phyloP scores from a whole-genome alignment of 2,113 vertebrate species.

The Acrocephalus kingi region DNA sequence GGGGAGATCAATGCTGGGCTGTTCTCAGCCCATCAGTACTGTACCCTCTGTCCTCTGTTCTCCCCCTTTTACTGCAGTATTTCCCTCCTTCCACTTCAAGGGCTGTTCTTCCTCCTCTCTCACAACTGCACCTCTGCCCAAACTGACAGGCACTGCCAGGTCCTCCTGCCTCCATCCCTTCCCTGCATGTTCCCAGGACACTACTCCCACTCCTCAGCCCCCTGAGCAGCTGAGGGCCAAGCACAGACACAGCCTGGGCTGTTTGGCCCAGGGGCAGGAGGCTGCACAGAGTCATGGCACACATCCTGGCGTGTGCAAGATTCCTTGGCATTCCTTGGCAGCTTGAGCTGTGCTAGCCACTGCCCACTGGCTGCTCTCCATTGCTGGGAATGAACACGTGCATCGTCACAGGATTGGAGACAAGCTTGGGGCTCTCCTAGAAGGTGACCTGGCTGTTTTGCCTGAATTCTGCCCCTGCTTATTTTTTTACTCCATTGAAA shows the following conservation, averaged over 20 bases:
- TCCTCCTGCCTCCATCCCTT: not conserved
- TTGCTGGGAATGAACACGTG: accelerated
- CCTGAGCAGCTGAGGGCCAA: not conserved
- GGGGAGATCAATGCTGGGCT: not conserved
- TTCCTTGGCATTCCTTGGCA: not conserved
- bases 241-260: not conserved
- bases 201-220: not conserved
- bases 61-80: not conserved
- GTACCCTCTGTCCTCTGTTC: not conserved
- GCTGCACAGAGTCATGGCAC: not conserved
- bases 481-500: not conserved
- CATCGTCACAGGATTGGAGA: not conserved
- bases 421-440: not conserved
- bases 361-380: not conserved
- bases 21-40: not conserved
- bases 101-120: not conserved
- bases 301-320: not conserved
- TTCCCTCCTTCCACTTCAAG: not conserved
- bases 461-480: not conserved
- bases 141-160: accelerated
- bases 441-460: not conserved
- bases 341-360: not conserved
- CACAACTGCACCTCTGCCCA: not conserved
- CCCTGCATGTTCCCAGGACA: not conserved
- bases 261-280: not conserved